phyloP scores from a whole-genome alignment of 1,140 invertebrate genomes.

The Ceratosolen fusciceps region DNA sequence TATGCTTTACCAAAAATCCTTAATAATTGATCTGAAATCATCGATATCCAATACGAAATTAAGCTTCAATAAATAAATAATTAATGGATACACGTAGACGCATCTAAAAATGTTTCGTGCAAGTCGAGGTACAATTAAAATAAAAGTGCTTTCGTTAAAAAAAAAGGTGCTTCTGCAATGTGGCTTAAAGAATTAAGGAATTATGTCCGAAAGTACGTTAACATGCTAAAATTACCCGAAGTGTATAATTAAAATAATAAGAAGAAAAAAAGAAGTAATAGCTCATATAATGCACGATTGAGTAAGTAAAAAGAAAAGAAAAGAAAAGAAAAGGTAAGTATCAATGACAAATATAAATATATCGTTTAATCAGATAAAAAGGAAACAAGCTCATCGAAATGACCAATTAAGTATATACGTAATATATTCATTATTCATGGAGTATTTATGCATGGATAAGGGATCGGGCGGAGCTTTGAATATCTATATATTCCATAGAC shows the following conservation, averaged over 20 bases:
- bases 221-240: neutral
- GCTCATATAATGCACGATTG: no score
- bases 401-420: conserved; percentile 1
- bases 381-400: neutral
- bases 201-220: neutral
- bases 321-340: no score
- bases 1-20: no score
- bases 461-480: neutral
- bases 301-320: no score
- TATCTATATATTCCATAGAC: neutral
- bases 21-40: no score
- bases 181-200: neutral
- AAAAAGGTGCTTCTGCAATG: no score
- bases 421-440: conserved; percentile 4
- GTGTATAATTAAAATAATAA: neutral
- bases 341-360: neutral
- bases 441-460: neutral
- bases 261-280: neutral
- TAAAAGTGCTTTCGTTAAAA: no score
- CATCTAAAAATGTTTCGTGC: no score
- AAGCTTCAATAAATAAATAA: no score
- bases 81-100: no score
- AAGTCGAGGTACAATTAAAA: no score
- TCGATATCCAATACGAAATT: no score
- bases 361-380: neutral